Base-by-base conservation (phyloP, 2,888 invertebrate genomes). In the Fabriciana adippe region DNA sequence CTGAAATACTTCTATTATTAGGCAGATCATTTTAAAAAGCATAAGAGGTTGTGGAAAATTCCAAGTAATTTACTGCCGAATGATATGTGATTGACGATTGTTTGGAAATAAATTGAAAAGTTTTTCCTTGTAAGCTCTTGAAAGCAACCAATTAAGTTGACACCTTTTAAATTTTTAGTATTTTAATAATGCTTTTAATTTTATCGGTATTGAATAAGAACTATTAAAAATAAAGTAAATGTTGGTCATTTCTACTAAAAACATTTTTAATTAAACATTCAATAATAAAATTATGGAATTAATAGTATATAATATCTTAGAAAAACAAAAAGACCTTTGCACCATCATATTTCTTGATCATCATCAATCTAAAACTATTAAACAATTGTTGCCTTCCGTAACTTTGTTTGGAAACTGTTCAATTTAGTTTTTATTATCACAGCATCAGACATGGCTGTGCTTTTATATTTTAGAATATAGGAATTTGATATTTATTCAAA, bases 391-490 rank as follows among this genome's bases (percentile, higher is more conserved):
- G 47, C 66, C 64, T 68, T 68, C 60, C 60, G 60, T 54, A 66
- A 71, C 71, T 64, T 68, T 69, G 71, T 71, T 68, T 56, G 48
- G 61, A 57, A 68, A 66, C 41, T 59, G 59, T 66, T 68, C 66
- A 71, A 66, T 68, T 66, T 64, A 66, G 56, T 68, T 68, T 60
- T 64, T 64, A 71, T 57, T 45, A 55, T 66, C 48, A 56, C 61
- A 54, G 50, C 16, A 56, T 15, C 15, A 16, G 26, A 51, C 53
- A 61, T 41, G 59, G 21, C 16, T 31, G 48, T 60, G 41, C 15
- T 14, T 50, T 11, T 26, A 16, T 55, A 60, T 50, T 56, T 51
- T 5, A 26, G 16, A 41, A 16, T 66, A 64, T 13, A 45, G 26
- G 35, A 71, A 65, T 62, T 56, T 62, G 45, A 16, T 45, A 51